These are phyloP conservation scores for Drosophila repletoides DNA, from an alignment of 1,140 invertebrate genomes.

Conservation along the genomic window DNA sequence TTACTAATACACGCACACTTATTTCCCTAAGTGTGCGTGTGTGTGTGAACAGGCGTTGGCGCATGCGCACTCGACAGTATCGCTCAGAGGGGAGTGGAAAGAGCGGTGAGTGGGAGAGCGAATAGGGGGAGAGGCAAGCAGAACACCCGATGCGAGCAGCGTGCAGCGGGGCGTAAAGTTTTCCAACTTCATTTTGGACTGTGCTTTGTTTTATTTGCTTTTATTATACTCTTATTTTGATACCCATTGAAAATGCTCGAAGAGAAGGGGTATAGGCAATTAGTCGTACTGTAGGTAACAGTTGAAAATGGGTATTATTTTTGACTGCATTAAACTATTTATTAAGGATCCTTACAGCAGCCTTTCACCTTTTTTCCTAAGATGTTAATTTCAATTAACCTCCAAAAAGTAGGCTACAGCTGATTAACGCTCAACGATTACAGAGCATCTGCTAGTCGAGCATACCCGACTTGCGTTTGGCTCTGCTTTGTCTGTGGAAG, in stretches of 20 bases:
- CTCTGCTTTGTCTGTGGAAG: too few relatives aligned
- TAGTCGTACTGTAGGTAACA: too few relatives aligned
- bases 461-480: too few relatives aligned
- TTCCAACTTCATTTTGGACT: conserved; percentile 67
- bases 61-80: conserved; percentile 67
- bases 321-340: too few relatives aligned
- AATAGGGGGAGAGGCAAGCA: conserved; percentile 1
- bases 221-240: conserved; percentile 26
- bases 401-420: too few relatives aligned
- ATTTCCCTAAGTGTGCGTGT: not conserved
- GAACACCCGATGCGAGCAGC: conserved; percentile 57
- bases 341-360: too few relatives aligned
- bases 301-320: too few relatives aligned
- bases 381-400: too few relatives aligned
- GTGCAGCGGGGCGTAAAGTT: conserved; percentile 68
- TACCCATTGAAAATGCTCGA: not conserved
- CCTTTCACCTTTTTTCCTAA: too few relatives aligned
- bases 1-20: not conserved
- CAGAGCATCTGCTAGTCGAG: too few relatives aligned
- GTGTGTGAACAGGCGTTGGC: conserved; percentile 46
- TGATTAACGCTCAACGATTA: too few relatives aligned
- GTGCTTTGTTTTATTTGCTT: conserved; percentile 61
- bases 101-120: not conserved
- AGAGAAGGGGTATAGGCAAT: too few relatives aligned
- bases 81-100: conserved; percentile 3